Percentiles rank a stretch among this genome's conserved stretches.
phyloP scores from a whole-genome alignment of 2,888 invertebrate genomes.

The Callinectes sapidus region DNA sequence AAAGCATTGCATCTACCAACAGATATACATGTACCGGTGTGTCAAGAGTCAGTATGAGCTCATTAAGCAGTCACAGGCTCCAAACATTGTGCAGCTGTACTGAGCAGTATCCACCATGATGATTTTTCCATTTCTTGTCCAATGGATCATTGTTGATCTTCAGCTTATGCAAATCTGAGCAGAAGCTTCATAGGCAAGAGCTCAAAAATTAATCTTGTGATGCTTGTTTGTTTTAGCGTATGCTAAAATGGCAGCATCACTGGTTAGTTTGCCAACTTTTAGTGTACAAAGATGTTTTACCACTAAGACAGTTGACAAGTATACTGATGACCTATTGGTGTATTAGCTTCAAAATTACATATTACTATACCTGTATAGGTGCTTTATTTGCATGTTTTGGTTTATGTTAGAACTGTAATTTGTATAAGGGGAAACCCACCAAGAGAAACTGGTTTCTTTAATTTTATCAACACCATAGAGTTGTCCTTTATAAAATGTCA shows the following conservation, averaged over 20 bases:
- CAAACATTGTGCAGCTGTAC: constrained; percentile 68
- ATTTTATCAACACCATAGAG: not conserved
- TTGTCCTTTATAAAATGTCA: not conserved
- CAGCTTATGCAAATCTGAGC: not conserved
- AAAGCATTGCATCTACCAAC: constrained; percentile 33
- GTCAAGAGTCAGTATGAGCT: constrained; percentile 71
- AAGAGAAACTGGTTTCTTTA: not conserved
- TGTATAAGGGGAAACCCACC: not conserved
- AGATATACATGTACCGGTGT: constrained; percentile 72
- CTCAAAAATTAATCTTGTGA: not conserved
- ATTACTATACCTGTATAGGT: not conserved
- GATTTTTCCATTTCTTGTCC: not conserved
- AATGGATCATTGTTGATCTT: not conserved
- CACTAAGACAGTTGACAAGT: not conserved
- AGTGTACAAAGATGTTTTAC: not conserved
- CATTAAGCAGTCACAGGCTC: constrained; percentile 65
- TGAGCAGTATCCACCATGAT: constrained; percentile 64
- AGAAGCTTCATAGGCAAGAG: not conserved
- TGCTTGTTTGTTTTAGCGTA: not conserved
- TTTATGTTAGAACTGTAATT: not conserved
- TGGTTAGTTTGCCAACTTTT: not conserved
- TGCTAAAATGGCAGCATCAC: not conserved
- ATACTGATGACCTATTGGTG: not conserved
- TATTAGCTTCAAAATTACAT: not conserved
- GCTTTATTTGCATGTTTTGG: not conserved